These are phyloP conservation scores for Camponotus fellah DNA, from an alignment of 2,888 invertebrate species.

Conservation along the genomic window DNA sequence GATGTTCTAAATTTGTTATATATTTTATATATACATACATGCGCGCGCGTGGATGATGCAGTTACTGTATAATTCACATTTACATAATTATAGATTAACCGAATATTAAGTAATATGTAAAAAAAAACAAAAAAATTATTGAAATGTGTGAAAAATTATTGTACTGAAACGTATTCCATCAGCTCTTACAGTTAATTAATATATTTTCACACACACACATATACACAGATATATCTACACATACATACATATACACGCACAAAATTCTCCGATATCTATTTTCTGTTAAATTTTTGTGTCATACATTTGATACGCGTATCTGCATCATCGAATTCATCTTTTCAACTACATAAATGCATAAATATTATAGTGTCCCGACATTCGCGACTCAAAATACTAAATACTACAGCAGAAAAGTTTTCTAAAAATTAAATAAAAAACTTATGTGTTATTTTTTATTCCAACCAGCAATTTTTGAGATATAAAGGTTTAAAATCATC, in stretches of 20 bases:
- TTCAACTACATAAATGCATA: conserved; percentile 50
- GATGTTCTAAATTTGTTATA: too few species aligned
- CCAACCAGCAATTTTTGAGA: too few species aligned
- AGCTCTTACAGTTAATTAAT: conserved; percentile 72
- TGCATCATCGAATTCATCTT: conserved; percentile 24
- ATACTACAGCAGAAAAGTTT: background rate
- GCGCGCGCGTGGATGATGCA: background rate
- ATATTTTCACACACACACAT: conserved; percentile 64
- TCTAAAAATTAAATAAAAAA: background rate
- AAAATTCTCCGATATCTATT: conserved; percentile 67
- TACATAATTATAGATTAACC: conserved; percentile 23
- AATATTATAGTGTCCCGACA: conserved; percentile 48
- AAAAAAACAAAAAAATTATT: background rate
- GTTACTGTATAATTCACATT: background rate
- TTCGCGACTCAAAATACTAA: background rate
- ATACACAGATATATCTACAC: conserved; percentile 72
- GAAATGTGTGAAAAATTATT: conserved; percentile 30
- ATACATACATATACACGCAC: conserved; percentile 71
- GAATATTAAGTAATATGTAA: conserved; percentile 28
- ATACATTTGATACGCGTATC: conserved; percentile 3
- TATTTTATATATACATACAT: background rate
- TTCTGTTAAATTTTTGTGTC: conserved; percentile 45
- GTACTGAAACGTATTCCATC: conserved; percentile 31
- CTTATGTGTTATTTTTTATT: too few species aligned
- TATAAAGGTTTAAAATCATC: too few species aligned